phyloP scores from a whole-genome alignment of 30 jellyfish, hydroid and myxozoan genomes.

The Pseudorhiza aurosa region DNA sequence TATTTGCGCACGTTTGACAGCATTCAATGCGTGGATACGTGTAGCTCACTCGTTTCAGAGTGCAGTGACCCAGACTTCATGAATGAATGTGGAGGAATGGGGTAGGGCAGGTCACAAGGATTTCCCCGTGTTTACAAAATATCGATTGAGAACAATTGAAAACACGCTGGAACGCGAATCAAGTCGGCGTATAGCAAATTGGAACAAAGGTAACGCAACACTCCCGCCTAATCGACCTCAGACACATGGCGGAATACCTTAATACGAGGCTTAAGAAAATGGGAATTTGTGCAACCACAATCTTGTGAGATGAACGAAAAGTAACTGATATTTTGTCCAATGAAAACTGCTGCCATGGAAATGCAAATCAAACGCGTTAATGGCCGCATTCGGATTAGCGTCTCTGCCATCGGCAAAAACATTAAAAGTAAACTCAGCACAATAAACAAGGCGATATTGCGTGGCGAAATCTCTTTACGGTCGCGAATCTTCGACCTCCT shows the following conservation, averaged over 20 bases:
- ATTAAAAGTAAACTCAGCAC: constrained; percentile 40
- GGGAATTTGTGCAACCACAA: constrained; percentile 60
- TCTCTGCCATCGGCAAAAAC: constrained; percentile 66
- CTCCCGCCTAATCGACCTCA: constrained; percentile 41
- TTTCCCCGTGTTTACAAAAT: constrained; percentile 36
- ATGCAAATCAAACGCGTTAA: constrained; percentile 39
- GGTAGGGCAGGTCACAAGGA: constrained; percentile 49
- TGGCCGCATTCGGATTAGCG: constrained; percentile 62
- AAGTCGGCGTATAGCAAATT: constrained; percentile 7
- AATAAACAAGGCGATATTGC: constrained; percentile 46
- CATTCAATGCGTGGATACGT: too few species aligned
- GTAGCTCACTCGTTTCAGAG: too few species aligned
- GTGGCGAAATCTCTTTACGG: constrained; percentile 23
- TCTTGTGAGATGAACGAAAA: constrained; percentile 50
- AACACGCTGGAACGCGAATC: not conserved
- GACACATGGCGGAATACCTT: constrained; percentile 18
- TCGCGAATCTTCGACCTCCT: constrained; percentile 80
- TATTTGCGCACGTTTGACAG: too few species aligned
- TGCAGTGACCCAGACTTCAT: not conserved
- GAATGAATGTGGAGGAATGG: not conserved
- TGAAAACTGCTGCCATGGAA: constrained; percentile 53
- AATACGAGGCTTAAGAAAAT: constrained; percentile 36
- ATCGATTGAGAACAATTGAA: not conserved
- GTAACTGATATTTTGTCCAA: constrained; percentile 67
- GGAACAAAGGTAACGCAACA: constrained; percentile 45